These are phyloP conservation scores for Abscondita cerata DNA, from an alignment of 2,888 invertebrate genomes.

Conservation along the genomic window DNA sequence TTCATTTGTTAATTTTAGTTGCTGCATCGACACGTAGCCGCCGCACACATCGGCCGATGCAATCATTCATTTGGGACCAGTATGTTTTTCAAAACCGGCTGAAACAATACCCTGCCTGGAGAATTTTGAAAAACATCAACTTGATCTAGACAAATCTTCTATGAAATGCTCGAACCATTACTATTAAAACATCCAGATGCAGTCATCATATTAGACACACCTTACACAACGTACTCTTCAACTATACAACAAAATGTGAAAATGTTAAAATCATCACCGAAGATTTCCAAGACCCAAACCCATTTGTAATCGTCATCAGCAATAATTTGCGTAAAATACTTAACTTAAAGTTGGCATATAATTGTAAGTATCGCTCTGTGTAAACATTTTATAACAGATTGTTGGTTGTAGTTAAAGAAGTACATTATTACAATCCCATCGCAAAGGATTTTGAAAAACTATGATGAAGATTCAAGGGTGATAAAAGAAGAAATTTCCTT, in stretches of 20 bases:
- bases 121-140: conserved; percentile 69
- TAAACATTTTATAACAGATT: conserved; percentile 2
- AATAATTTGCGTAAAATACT: conserved; percentile 60
- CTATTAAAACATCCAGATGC: conserved; percentile 56
- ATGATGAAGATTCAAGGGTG: conserved; percentile 63
- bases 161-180: conserved; percentile 52
- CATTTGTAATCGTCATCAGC: conserved; percentile 63
- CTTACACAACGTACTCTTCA: neutral
- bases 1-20: conserved; percentile 68
- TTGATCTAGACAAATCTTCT: conserved; percentile 61
- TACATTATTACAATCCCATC: conserved; percentile 65
- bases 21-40: conserved; percentile 91
- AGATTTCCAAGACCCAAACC: conserved; percentile 47
- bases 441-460: conserved; percentile 47
- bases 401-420: conserved; percentile 61
- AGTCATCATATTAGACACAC: conserved; percentile 71
- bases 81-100: conserved; percentile 79
- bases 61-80: conserved; percentile 89
- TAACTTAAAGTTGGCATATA: conserved; percentile 59
- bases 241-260: conserved; percentile 44
- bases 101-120: conserved; percentile 77
- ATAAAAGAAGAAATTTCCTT: conserved; percentile 79
- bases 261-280: conserved; percentile 35
- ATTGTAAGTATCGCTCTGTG: conserved; percentile 42
- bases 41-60: conserved; percentile 88